A percentile compares a stretch with the other conserved stretches of the same genome.
Conservation (phyloP, 2,113 vertebrate genomes). For the Xiphias gladius region DNA sequence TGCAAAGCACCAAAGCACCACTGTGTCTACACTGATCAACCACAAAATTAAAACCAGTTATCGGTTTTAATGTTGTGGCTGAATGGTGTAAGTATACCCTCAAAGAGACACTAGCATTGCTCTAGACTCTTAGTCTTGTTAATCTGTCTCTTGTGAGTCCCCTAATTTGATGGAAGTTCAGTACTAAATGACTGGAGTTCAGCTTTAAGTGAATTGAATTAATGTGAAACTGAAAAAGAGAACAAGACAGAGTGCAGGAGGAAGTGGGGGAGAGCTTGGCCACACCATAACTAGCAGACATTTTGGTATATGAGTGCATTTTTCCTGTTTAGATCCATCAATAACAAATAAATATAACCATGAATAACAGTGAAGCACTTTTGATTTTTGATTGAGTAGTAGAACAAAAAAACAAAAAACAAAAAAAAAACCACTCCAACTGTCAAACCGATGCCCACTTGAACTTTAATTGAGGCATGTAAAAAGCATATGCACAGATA, state of each 20-base stretch:
- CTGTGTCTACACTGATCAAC: too few relatives aligned
- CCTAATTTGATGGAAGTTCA: not conserved
- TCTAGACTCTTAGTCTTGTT: too few relatives aligned
- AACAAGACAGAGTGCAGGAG: not conserved
- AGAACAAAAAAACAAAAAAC: not conserved
- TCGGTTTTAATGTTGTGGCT: too few relatives aligned
- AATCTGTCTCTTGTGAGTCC: too few relatives aligned
- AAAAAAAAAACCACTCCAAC: slow-evolving; percentile 1
- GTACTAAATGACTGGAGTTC: not conserved
- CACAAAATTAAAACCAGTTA: too few relatives aligned
- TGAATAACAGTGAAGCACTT: slow-evolving; percentile 18
- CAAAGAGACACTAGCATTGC: too few relatives aligned
- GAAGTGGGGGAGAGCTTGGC: not conserved
- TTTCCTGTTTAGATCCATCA: slow-evolving; percentile 18
- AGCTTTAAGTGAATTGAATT: not conserved
- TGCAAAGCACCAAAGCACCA: not conserved
- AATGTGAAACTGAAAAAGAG: not conserved
- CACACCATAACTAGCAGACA: not conserved
- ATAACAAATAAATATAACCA: slow-evolving; percentile 15
- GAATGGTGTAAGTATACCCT: too few relatives aligned
- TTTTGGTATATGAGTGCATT: not conserved
- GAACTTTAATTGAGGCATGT: slow-evolving; percentile 42
- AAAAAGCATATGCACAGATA: slow-evolving; percentile 33
- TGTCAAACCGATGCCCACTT: slow-evolving; percentile 20
- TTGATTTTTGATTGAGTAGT: not conserved